Conservation (phyloP, 2,888 invertebrate genomes). For the Argyresthia goedartella region DNA sequence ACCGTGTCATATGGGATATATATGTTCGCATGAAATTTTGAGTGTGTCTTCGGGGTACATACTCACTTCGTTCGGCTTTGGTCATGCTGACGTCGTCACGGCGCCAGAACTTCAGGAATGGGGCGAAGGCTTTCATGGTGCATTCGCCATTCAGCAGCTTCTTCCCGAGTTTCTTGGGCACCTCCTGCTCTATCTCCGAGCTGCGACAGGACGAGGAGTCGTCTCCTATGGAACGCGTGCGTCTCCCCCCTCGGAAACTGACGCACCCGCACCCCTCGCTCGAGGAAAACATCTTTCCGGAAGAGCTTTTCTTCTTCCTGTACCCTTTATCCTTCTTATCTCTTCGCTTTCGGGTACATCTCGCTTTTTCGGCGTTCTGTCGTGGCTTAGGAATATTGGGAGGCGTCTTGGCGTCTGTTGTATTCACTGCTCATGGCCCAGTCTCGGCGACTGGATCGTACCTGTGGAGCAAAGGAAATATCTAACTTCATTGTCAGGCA, state of each 20-base stretch:
- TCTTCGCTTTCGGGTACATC: constrained; percentile 63
- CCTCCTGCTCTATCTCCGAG: constrained; percentile 63
- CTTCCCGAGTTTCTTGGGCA: constrained; percentile 46
- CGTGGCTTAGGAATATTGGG: constrained; percentile 54
- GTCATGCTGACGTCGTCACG: constrained; percentile 82
- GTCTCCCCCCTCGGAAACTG: constrained; percentile 46
- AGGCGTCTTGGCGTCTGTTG: constrained; percentile 10
- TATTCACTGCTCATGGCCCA: constrained; percentile 18
- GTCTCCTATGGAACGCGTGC: constrained; percentile 49
- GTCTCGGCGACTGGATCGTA: constrained; percentile 13
- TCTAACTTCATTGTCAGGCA: background rate
- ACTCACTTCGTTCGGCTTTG: constrained; percentile 82
- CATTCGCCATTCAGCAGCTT: constrained; percentile 52
- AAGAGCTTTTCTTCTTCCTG: constrained; percentile 32
- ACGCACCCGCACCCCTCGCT: constrained; percentile 64
- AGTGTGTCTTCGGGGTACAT: background rate
- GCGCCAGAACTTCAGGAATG: constrained; percentile 77
- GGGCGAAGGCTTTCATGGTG: constrained; percentile 69
- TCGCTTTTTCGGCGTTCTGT: constrained; percentile 33
- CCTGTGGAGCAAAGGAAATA: constrained; percentile 15
- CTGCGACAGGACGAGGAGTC: constrained; percentile 62
- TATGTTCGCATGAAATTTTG: no score
- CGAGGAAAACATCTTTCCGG: constrained; percentile 61
- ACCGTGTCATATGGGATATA: background rate
- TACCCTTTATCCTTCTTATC: constrained; percentile 45